Conservation (phyloP, 2,797 vertebrate species). For the Triplophysa bombifrons region DNA sequence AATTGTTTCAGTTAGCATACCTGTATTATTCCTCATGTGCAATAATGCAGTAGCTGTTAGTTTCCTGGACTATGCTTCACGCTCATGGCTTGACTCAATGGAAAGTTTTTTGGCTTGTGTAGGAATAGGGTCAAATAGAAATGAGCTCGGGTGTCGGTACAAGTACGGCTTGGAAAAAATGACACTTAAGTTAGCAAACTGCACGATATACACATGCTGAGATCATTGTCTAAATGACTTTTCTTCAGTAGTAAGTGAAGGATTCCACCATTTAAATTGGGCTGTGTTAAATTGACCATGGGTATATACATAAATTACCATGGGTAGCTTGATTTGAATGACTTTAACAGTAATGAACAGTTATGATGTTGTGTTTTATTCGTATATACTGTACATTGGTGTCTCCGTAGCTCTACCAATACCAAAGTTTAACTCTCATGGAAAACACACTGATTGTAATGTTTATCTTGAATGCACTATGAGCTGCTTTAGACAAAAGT, state of each 20-base stretch:
- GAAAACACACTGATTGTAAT: neutral
- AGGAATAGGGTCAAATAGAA: slow-evolving; percentile 44
- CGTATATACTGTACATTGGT: too few species aligned
- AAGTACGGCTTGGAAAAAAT: slow-evolving; percentile 35
- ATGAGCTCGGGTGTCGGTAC: slow-evolving; percentile 3
- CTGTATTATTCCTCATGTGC: slow-evolving; percentile 60
- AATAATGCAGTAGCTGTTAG: slow-evolving; percentile 52
- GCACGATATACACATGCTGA: neutral
- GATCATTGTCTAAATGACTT: slow-evolving; percentile 21
- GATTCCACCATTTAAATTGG: neutral
- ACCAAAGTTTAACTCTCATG: neutral
- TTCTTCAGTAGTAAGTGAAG: neutral
- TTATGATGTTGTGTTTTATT: neutral
- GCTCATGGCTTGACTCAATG: slow-evolving; percentile 55
- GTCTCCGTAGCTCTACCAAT: neutral
- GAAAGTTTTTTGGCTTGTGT: slow-evolving; percentile 64
- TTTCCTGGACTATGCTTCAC: slow-evolving; percentile 58
- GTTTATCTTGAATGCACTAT: neutral
- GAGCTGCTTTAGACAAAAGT: too few species aligned
- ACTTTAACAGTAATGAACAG: neutral
- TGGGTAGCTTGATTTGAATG: neutral
- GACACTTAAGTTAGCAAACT: neutral
- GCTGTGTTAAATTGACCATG: neutral
- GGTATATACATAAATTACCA: neutral
- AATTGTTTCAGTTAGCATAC: slow-evolving; percentile 65